Conservation (phyloP, 1,140 invertebrate species). For the Marisa cornuarietis region DNA sequence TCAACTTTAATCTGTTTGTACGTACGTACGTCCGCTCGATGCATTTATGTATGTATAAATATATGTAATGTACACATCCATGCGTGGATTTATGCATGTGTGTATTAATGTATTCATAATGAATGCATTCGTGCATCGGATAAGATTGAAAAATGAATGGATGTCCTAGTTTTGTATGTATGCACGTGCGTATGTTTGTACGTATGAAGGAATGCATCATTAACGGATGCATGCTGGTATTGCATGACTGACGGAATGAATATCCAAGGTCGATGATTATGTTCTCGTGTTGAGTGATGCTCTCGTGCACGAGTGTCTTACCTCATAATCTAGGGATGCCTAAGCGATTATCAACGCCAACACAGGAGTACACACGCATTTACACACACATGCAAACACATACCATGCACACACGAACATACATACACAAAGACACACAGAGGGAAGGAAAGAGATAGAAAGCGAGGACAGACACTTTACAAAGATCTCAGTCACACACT, state of each 20-base stretch:
- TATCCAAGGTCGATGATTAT: too few species aligned
- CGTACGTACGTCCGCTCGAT: not conserved
- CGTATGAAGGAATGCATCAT: not conserved
- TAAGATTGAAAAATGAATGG: too few species aligned
- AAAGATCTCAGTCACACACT: not conserved
- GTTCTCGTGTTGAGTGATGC: too few species aligned
- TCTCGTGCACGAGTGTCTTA: too few species aligned
- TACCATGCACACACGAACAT: too few species aligned
- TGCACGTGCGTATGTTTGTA: too few species aligned
- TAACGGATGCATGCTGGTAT: too few species aligned
- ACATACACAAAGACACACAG: not conserved
- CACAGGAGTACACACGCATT: not conserved
- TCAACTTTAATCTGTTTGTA: not conserved
- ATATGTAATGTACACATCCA: not conserved
- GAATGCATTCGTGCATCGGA: not conserved
- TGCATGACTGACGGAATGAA: too few species aligned
- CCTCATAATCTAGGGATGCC: too few species aligned
- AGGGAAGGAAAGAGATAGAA: not conserved
- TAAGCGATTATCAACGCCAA: not conserved
- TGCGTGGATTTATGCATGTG: not conserved
- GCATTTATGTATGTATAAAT: conserved; percentile 1
- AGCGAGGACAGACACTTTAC: too few species aligned
- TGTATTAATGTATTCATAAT: not conserved
- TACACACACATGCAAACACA: too few species aligned
- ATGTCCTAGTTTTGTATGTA: not conserved